phyloP scores from a whole-genome alignment of 2,113 vertebrate species.

The Willisornis vidua region DNA sequence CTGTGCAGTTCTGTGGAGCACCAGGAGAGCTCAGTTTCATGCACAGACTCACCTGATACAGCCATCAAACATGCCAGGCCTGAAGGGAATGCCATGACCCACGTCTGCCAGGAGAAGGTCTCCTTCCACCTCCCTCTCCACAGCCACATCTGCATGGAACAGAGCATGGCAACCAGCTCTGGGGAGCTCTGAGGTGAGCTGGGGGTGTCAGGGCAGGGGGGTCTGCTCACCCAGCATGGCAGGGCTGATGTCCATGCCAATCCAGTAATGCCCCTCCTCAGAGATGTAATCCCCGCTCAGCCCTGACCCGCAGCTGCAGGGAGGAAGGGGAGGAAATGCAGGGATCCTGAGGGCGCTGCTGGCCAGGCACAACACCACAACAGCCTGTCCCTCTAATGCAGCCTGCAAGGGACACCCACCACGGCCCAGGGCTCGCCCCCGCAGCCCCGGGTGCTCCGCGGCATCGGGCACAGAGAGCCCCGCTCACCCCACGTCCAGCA shows the following conservation, averaged over 20 bases:
- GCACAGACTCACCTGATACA: constrained; percentile 86
- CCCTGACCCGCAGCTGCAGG: constrained; percentile 90
- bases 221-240: constrained; percentile 89
- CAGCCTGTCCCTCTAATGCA: background rate
- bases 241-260: constrained; percentile 93
- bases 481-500: constrained; percentile 90
- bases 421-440: background rate
- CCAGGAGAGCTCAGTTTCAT: rapidly evolving
- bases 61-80: constrained; percentile 90
- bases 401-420: background rate
- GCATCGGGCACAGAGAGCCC: background rate
- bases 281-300: constrained; percentile 92
- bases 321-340: rapidly evolving
- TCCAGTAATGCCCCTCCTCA: constrained; percentile 90
- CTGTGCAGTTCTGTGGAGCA: background rate
- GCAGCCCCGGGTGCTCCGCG: background rate
- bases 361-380: rapidly evolving
- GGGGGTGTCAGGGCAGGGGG: background rate
- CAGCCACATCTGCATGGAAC: constrained; percentile 82
- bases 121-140: constrained; percentile 90
- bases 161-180: background rate
- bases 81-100: constrained; percentile 91
- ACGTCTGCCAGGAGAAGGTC: constrained; percentile 90
- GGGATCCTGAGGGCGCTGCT: background rate
- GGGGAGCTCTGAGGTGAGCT: no score